Conservation (phyloP, 1,140 invertebrate species). For the Triops longicaudatus region DNA sequence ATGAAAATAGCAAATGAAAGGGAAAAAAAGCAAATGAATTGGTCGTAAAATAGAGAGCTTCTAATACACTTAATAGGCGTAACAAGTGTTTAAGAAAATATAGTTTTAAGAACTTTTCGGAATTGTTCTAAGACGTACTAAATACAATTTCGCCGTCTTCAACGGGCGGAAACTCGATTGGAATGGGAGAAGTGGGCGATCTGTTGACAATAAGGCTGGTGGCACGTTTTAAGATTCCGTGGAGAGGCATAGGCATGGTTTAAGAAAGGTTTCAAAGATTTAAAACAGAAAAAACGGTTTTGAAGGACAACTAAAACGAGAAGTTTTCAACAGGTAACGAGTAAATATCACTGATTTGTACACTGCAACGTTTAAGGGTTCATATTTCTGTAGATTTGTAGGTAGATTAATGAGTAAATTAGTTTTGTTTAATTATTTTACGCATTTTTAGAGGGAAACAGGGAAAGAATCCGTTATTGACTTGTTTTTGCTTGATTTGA, state of each 20-base stretch:
- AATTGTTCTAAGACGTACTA: slow-evolving; percentile 49
- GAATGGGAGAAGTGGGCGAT: slow-evolving; percentile 45
- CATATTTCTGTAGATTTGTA: too few species aligned
- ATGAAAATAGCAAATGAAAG: not conserved
- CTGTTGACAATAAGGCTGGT: slow-evolving; percentile 67
- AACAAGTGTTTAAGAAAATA: too few species aligned
- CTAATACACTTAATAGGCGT: too few species aligned
- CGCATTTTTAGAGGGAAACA: not conserved
- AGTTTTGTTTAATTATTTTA: not conserved
- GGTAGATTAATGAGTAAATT: not conserved
- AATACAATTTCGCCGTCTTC: slow-evolving; percentile 75
- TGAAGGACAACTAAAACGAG: not conserved
- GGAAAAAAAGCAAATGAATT: too few species aligned
- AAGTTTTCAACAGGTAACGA: not conserved
- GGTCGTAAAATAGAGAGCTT: too few species aligned
- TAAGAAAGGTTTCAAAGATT: not conserved
- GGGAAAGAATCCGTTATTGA: not conserved
- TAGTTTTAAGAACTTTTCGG: not conserved
- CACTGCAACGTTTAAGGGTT: too few species aligned
- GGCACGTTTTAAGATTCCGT: slow-evolving; percentile 61
- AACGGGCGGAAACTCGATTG: slow-evolving; percentile 44
- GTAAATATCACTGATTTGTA: not conserved
- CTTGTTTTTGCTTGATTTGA: not conserved
- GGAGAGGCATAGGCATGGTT: slow-evolving; percentile 53
- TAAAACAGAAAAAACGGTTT: not conserved